phyloP scores from a whole-genome alignment of 2,888 invertebrate species.

The Nemapogon koenigi region DNA sequence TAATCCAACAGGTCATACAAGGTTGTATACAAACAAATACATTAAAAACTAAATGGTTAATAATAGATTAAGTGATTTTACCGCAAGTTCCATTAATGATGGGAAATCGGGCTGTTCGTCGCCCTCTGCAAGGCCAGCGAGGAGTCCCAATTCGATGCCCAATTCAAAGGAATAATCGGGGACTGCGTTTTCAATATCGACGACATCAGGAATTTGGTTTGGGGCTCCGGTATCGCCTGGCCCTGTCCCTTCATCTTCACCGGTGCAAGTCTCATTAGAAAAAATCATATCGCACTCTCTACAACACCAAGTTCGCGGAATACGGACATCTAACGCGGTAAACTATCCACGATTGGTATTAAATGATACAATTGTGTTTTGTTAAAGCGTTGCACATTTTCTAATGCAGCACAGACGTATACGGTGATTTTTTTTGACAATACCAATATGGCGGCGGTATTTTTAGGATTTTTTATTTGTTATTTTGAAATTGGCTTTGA shows the following conservation, averaged over 20 bases:
- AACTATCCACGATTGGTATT: too few relatives aligned
- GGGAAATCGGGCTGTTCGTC: slow-evolving; percentile 47
- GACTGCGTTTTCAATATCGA: slow-evolving; percentile 28
- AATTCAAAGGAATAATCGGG: slow-evolving; percentile 51
- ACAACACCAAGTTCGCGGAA: slow-evolving; percentile 35
- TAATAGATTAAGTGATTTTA: too few relatives aligned
- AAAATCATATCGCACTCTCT: slow-evolving; percentile 50
- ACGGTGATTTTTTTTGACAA: slow-evolving; percentile 60
- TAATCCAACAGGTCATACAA: too few relatives aligned
- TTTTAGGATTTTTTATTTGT: slow-evolving; percentile 44
- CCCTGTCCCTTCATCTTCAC: slow-evolving; percentile 43
- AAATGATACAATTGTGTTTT: too few relatives aligned
- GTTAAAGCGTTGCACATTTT: too few relatives aligned
- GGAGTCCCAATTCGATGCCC: slow-evolving; percentile 48
- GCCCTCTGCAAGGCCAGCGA: slow-evolving; percentile 48
- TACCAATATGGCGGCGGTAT: slow-evolving; percentile 66
- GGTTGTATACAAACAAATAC: too few relatives aligned
- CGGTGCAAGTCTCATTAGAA: slow-evolving; percentile 46
- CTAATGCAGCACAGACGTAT: slow-evolving; percentile 45
- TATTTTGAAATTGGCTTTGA: too few relatives aligned
- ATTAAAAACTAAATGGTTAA: too few relatives aligned
- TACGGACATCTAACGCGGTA: slow-evolving; percentile 58
- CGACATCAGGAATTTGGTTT: slow-evolving; percentile 48
- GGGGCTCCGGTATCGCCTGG: slow-evolving; percentile 52
- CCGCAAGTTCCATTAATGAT: slow-evolving; percentile 52